Base-by-base conservation (phyloP, 1,140 invertebrate species). In the Drosophila equinoxialis region DNA sequence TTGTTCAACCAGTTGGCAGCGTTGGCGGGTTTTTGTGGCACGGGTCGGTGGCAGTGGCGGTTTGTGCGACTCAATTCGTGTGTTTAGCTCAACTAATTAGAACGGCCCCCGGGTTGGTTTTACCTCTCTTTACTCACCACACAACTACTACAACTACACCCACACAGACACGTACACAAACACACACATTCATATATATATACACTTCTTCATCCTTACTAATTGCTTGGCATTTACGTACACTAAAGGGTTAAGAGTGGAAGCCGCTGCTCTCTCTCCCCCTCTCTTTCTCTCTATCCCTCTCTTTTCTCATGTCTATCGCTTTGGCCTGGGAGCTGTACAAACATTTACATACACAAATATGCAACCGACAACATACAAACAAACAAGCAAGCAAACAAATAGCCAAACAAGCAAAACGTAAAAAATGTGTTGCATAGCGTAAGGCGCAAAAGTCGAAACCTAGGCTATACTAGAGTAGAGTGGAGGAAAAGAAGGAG, bases 141-240 rank as follows among this genome's bases (percentile, higher is more conserved):
- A 8, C 39, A 42, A 23, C 14, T 30, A 51, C 30, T 48, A 54
- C n/a, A 10, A 13, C 13, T 30, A 35, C 17, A 51, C 45, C 8
- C 17, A 51, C 17, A 51, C 45, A 51, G 3, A 51, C 45, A 45
- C n/a, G 0, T 5, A 45, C n/a, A 14, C 5, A 45, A n/a, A 42
- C 5, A 14, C 5, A 41, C 13, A 41, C 13, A 41, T 5, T 13
- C 1, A 45, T 5, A 45, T 5, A 45, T n/a, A 14, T 17, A 14
- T 45, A 51, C 8, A 51, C 45, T 51, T 51, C 45, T 51, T 51
- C 45, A 51, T 51, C 23, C 62, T 58, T 71, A 75, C 82, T 86
- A 87, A 86, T 86, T 86, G 82, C 84, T 87, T 79, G 82, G 76
- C 82, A 83, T 87, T 87, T 79, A 83, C 61, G 83, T 71, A 55